Evolutionary conservation across 2,113 vertebrate genomes (phyloP).

Genomic region (Coptodon rendalli): DNA sequence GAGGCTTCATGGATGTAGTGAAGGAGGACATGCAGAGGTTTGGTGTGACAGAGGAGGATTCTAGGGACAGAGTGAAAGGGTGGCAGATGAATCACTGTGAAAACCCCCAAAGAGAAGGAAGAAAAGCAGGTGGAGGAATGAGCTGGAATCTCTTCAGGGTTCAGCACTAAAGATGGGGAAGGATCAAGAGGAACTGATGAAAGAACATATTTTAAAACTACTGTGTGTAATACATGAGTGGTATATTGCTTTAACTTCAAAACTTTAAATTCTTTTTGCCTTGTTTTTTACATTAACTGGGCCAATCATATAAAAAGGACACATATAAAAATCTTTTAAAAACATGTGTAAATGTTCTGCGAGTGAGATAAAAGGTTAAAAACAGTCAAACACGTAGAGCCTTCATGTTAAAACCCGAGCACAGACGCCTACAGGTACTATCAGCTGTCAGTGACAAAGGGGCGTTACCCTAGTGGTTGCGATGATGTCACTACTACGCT

Average conservation of each 20-base stretch:
- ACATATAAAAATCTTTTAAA: neutral
- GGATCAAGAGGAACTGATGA: neutral
- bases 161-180: neutral
- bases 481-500: neutral
- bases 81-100: neutral
- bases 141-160: rapidly evolving
- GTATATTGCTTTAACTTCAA: neutral
- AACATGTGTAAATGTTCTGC: neutral
- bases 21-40: neutral
- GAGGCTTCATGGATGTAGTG: neutral
- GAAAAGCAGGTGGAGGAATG: neutral
- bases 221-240: rapidly evolving
- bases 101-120: rapidly evolving
- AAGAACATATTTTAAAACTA: neutral
- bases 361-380: neutral
- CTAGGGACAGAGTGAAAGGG: neutral
- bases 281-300: neutral
- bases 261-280: neutral
- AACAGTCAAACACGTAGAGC: neutral
- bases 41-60: neutral
- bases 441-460: neutral
- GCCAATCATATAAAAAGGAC: rapidly evolving
- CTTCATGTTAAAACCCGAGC: rapidly evolving
- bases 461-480: neutral
- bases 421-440: rapidly evolving